A percentile compares a stretch with the other conserved stretches of the same genome.
Conservation (phyloP, 2,797 vertebrate species). For the Mareca strepera region DNA sequence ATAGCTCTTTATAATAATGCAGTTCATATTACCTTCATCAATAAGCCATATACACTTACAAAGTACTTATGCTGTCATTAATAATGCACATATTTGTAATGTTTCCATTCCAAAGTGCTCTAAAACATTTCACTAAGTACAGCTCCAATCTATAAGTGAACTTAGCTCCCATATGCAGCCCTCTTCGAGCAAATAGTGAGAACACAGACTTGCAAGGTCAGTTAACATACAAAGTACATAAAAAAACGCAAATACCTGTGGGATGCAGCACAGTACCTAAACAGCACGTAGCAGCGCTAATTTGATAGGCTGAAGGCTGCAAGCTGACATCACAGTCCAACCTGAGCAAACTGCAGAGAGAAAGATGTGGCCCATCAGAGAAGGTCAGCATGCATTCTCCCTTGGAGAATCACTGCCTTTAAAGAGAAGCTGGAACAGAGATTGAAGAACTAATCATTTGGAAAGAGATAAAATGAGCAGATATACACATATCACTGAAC, state of each 20-base stretch:
- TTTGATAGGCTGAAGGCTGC: neutral
- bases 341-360: neutral
- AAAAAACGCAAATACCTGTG: neutral
- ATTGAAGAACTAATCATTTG: neutral
- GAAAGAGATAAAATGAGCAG: neutral
- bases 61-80: conserved; percentile 11
- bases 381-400: neutral
- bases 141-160: neutral
- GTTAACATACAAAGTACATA: neutral
- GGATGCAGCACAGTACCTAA: neutral
- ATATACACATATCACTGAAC: neutral
- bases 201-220: neutral
- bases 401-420: neutral
- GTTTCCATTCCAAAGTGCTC: neutral
- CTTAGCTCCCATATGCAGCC: neutral
- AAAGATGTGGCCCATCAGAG: neutral
- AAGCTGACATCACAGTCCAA: neutral
- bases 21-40: conserved; percentile 6
- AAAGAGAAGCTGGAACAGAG: neutral
- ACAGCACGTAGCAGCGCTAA: neutral
- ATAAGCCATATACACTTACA: neutral
- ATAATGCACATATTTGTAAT: neutral
- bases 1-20: neutral
- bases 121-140: neutral
- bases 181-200: neutral